phyloP scores from a whole-genome alignment of 2,113 vertebrate genomes.

The Bujurquina vittata region DNA sequence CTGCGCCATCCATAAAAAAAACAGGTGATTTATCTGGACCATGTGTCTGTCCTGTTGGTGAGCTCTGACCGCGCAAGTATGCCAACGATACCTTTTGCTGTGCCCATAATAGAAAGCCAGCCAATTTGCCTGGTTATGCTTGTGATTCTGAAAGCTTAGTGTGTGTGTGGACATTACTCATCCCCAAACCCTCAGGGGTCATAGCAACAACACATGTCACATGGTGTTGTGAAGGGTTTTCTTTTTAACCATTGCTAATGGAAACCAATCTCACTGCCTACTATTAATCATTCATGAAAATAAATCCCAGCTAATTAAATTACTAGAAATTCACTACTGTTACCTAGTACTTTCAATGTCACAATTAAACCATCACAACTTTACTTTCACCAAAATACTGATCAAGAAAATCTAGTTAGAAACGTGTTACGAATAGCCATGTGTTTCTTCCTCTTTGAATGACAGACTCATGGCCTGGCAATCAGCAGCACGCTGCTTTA shows the following conservation, averaged over 20 bases:
- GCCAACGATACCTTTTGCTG: slow-evolving; percentile 52
- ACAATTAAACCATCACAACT: not conserved
- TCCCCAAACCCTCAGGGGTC: slow-evolving; percentile 23
- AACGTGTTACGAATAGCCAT: not conserved
- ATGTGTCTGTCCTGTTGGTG: slow-evolving; percentile 59
- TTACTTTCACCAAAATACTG: slow-evolving; percentile 30
- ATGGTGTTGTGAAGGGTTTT: not conserved
- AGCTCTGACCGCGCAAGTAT: slow-evolving; percentile 65
- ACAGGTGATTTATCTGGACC: slow-evolving; percentile 71
- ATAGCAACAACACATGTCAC: slow-evolving; percentile 22
- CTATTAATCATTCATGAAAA: not conserved
- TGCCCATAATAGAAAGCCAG: slow-evolving; percentile 49
- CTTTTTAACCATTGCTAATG: not conserved
- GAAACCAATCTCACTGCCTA: not conserved
- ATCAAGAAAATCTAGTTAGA: slow-evolving; percentile 3
- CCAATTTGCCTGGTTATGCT: slow-evolving; percentile 46
- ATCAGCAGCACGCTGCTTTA: slow-evolving; percentile 17
- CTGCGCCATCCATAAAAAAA: slow-evolving; percentile 61
- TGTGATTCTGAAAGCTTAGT: slow-evolving; percentile 46
- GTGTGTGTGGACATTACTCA: slow-evolving; percentile 16
- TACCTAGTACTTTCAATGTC: not conserved
- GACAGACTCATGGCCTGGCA: slow-evolving; percentile 18
- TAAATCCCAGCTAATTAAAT: not conserved
- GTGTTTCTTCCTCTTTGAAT: slow-evolving; percentile 18
- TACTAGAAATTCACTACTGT: not conserved